Evolutionary conservation across 2,797 vertebrate species (phyloP).

Genomic region (Scarus forsteni): DNA sequence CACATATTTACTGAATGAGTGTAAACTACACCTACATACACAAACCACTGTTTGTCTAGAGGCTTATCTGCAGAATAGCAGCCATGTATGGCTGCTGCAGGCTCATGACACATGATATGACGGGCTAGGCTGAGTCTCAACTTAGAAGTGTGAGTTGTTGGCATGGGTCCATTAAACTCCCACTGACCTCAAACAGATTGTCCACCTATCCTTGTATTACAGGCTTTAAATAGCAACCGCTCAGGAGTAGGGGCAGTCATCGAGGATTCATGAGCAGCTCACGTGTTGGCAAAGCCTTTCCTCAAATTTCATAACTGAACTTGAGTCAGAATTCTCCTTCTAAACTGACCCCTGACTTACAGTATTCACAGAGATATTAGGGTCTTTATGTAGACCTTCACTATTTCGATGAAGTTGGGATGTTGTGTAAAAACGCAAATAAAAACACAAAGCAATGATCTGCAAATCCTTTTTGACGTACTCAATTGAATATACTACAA

Average conservation of each 20-base stretch:
- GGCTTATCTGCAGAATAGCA: background rate
- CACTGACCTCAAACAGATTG: slow-evolving; percentile 43
- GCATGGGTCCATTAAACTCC: slow-evolving; percentile 42
- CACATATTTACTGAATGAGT: background rate
- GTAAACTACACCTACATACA: background rate
- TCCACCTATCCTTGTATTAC: slow-evolving; percentile 29
- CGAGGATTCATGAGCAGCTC: slow-evolving; percentile 16
- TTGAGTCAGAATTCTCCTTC: background rate
- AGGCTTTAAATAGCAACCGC: slow-evolving; percentile 42
- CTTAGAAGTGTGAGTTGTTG: slow-evolving; percentile 49
- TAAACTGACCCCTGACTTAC: background rate
- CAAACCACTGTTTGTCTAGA: slow-evolving; percentile 14
- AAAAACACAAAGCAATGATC: no score
- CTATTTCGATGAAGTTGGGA: no score
- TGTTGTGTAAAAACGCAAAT: no score
- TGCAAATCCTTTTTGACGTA: no score
- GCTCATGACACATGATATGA: slow-evolving; percentile 26
- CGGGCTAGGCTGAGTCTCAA: slow-evolving; percentile 13
- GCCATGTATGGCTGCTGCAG: slow-evolving; percentile 22
- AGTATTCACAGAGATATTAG: background rate
- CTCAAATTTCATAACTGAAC: slow-evolving; percentile 4
- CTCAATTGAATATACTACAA: no score
- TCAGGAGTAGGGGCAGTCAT: slow-evolving; percentile 6
- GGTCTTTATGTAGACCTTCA: background rate
- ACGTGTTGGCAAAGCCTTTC: slow-evolving; percentile 7